These are phyloP conservation scores for Sinhomidia bicolor DNA, from an alignment of 2,888 invertebrate species.

Conservation along the genomic window DNA sequence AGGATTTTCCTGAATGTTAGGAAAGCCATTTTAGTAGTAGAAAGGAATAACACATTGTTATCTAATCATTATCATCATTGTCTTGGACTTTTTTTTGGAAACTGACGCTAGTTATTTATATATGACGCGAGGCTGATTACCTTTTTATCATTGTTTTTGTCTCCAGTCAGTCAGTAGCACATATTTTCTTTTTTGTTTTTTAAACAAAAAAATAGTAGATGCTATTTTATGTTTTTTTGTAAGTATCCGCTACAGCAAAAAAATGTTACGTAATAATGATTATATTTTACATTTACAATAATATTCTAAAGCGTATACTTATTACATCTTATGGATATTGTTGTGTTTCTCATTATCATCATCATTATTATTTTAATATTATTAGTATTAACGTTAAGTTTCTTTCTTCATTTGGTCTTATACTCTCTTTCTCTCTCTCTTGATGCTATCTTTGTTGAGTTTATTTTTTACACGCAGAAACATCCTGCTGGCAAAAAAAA, in stretches of 20 bases:
- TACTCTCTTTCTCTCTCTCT: not conserved
- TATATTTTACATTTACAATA: constrained; percentile 20
- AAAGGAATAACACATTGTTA: no score
- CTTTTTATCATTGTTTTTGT: not conserved
- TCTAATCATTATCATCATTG: not conserved
- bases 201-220: not conserved
- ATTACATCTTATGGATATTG: not conserved
- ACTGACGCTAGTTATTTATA: no score
- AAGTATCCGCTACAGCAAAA: not conserved
- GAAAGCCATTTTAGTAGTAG: no score
- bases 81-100: no score
- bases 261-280: constrained; percentile 3
- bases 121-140: not conserved
- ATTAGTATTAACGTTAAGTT: not conserved
- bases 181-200: not conserved
- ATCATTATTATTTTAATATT: not conserved
- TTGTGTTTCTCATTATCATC: not conserved
- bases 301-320: not conserved
- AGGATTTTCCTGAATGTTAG: no score
- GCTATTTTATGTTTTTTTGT: not conserved
- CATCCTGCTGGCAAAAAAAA: not conserved
- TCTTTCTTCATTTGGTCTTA: constrained; percentile 45
- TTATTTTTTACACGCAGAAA: constrained; percentile 17
- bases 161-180: no score
- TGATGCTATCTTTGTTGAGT: constrained; percentile 7